Percentiles rank a stretch among this genome's conserved stretches.
Evolutionary conservation across 1,140 invertebrate genomes (phyloP).

Genomic region (Heliothis virescens): DNA sequence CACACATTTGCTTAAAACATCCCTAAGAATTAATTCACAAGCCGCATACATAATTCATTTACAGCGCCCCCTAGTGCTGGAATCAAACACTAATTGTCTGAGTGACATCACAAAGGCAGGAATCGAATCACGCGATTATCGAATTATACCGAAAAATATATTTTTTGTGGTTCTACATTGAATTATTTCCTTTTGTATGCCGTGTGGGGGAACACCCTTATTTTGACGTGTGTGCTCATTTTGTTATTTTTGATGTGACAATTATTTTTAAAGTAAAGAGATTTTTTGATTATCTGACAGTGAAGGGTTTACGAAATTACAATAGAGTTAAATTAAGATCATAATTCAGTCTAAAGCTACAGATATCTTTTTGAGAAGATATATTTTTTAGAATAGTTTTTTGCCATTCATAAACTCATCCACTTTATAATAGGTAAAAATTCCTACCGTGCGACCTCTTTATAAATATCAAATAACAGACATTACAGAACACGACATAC

Average conservation of each 20-base stretch:
- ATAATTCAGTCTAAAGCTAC: not conserved
- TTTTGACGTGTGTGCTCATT: conserved; percentile 38
- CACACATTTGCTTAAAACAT: conserved; percentile 30
- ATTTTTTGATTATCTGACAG: not conserved
- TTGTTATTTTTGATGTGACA: conserved; percentile 26
- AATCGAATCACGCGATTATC: conserved; percentile 66
- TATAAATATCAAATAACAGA: too few relatives aligned
- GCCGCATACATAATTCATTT: conserved; percentile 41
- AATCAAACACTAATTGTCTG: conserved; percentile 56
- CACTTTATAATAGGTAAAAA: too few relatives aligned
- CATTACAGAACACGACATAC: too few relatives aligned
- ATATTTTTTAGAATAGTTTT: too few relatives aligned
- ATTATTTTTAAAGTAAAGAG: conserved; percentile 29
- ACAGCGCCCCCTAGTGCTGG: conserved; percentile 44
- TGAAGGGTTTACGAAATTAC: not conserved
- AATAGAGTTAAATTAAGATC: conserved; percentile 10
- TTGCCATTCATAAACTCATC: too few relatives aligned
- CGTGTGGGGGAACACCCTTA: conserved; percentile 38
- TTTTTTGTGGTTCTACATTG: conserved; percentile 55
- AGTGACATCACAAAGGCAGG: conserved; percentile 61
- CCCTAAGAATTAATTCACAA: conserved; percentile 28
- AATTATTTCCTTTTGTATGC: conserved; percentile 47
- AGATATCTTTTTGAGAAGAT: too few relatives aligned
- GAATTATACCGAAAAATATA: conserved; percentile 60
- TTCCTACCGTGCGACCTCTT: too few relatives aligned